Conservation (phyloP, 2,113 vertebrate species). For the Indri indri region DNA sequence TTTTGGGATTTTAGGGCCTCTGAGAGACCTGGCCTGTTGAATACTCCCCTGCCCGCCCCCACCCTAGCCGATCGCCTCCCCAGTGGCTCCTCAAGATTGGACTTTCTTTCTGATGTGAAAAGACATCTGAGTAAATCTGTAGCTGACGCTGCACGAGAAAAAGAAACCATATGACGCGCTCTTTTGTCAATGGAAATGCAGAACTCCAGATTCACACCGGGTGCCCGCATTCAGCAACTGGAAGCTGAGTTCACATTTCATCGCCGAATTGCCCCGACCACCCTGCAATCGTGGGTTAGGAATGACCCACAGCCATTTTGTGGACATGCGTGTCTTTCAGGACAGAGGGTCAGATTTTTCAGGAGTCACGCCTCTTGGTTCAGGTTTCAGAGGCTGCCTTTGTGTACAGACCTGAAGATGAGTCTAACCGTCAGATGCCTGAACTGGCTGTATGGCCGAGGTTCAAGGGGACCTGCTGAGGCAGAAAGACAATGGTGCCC, state of each 20-base stretch:
- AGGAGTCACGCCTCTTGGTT: not conserved
- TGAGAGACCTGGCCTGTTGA: not conserved
- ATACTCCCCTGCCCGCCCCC: too few species aligned
- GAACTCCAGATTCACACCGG: not conserved
- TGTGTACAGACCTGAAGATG: not conserved
- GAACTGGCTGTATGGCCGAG: rapidly evolving
- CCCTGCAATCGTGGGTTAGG: not conserved
- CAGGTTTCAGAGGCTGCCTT: not conserved
- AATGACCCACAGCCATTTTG: not conserved
- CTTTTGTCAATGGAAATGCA: not conserved
- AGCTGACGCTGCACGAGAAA: not conserved
- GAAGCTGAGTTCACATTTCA: rapidly evolving
- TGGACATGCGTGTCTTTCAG: not conserved
- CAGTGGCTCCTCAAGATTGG: not conserved
- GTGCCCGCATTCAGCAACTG: rapidly evolving
- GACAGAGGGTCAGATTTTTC: not conserved
- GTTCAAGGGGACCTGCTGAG: not conserved
- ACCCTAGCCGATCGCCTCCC: too few species aligned
- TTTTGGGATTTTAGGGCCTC: not conserved
- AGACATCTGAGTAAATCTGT: not conserved
- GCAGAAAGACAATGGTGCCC: not conserved
- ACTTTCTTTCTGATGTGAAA: not conserved
- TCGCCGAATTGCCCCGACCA: too few species aligned
- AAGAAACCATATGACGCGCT: rapidly evolving
- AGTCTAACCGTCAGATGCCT: not conserved